Conservation (phyloP, 2,888 invertebrate genomes). For the Podabrus alpinus region DNA sequence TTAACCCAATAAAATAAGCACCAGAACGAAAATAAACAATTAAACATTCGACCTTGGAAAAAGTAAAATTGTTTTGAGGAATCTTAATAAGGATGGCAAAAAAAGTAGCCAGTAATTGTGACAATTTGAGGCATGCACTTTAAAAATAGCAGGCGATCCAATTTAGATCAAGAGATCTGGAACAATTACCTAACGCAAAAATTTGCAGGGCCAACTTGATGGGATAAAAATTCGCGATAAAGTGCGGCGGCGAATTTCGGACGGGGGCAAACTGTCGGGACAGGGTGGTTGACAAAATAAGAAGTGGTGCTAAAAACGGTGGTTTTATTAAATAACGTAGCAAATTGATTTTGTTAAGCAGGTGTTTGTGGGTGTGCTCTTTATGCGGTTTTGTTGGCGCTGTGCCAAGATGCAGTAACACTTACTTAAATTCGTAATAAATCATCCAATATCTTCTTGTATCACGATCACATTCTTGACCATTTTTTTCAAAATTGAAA, state of each 20-base stretch:
- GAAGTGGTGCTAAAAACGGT: background rate
- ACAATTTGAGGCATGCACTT: background rate
- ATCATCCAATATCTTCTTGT: constrained; percentile 49
- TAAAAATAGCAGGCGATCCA: constrained; percentile 44
- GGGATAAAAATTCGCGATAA: background rate
- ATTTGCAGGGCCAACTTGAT: constrained; percentile 15
- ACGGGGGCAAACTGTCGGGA: background rate
- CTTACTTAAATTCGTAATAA: constrained; percentile 48
- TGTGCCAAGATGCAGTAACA: constrained; percentile 49
- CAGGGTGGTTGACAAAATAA: background rate
- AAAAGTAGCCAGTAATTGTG: background rate
- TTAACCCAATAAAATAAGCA: background rate
- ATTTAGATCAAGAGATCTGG: constrained; percentile 43
- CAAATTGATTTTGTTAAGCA: constrained; percentile 46
- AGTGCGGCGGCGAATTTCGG: background rate
- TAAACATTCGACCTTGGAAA: background rate
- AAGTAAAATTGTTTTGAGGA: background rate
- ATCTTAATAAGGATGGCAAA: background rate
- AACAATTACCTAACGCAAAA: constrained; percentile 35
- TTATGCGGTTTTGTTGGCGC: constrained; percentile 43
- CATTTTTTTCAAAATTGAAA: background rate
- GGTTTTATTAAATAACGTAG: constrained; percentile 32
- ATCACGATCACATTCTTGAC: constrained; percentile 34
- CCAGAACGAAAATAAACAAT: background rate
- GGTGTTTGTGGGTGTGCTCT: constrained; percentile 54